Conservation (phyloP, 92 coral and sea anemone species). For the Anthopleura xanthogrammica region DNA sequence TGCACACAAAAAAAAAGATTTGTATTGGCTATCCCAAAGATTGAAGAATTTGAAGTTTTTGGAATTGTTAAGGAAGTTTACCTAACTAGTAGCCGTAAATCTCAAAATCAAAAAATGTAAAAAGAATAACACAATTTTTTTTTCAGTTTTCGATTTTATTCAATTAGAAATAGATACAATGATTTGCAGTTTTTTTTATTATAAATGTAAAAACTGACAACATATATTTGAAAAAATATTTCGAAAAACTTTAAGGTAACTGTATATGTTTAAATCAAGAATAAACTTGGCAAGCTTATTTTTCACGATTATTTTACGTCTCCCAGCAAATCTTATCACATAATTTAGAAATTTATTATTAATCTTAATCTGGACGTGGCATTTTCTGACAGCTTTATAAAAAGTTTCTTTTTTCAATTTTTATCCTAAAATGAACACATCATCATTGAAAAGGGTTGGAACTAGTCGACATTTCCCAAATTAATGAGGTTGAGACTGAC, state of each 20-base stretch:
- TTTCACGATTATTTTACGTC: neutral
- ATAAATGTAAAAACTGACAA: too few relatives aligned
- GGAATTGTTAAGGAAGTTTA: too few relatives aligned
- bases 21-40: too few relatives aligned
- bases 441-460: conserved; percentile 11
- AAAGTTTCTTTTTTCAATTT: neutral
- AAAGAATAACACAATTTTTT: too few relatives aligned
- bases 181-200: too few relatives aligned
- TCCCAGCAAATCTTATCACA: neutral
- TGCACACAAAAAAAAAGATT: too few relatives aligned
- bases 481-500: conserved; percentile 16
- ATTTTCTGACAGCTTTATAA: neutral
- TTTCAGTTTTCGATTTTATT: too few relatives aligned
- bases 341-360: neutral
- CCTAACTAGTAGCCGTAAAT: too few relatives aligned
- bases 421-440: neutral
- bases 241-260: neutral
- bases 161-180: too few relatives aligned
- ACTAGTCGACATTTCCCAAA: conserved; percentile 6
- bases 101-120: too few relatives aligned
- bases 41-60: too few relatives aligned
- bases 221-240: too few relatives aligned
- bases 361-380: neutral
- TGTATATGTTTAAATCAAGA: neutral
- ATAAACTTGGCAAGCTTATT: neutral